A percentile compares a stretch with the other conserved stretches of the same genome.
These are phyloP conservation scores for Trachymyrmex septentrionalis DNA, from an alignment of 1,140 invertebrate species.

Conservation along the genomic window DNA sequence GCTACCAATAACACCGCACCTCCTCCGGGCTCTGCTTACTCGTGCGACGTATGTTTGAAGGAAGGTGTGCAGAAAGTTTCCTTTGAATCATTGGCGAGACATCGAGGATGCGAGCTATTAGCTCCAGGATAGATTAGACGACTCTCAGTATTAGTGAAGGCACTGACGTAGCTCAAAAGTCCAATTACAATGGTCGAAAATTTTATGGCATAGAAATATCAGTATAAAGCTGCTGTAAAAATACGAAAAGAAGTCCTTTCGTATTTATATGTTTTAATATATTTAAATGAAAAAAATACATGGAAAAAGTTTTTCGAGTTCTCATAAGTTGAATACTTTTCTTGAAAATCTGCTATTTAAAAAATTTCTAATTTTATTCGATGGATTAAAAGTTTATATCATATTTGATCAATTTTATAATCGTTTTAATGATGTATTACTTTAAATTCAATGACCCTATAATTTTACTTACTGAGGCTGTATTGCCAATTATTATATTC, in stretches of 20 bases:
- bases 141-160: slow-evolving; percentile 26
- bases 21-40: slow-evolving; percentile 5
- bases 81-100: slow-evolving; percentile 54
- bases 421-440: too few species aligned
- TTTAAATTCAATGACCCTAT: too few species aligned
- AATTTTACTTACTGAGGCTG: too few species aligned
- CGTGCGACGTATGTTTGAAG: neutral
- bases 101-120: slow-evolving; percentile 42
- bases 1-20: slow-evolving; percentile 44
- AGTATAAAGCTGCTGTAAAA: neutral
- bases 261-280: neutral
- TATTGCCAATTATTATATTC: too few species aligned
- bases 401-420: neutral
- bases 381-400: neutral
- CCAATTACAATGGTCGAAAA: neutral
- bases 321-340: neutral
- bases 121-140: slow-evolving; percentile 41
- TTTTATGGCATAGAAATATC: neutral
- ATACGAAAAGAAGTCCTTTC: neutral
- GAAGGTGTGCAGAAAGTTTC: slow-evolving; percentile 42
- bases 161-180: slow-evolving; percentile 8
- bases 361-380: neutral
- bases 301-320: neutral
- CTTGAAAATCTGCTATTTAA: neutral
- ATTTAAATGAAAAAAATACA: neutral